A percentile compares a stretch with the other conserved stretches of the same genome.
Evolutionary conservation across 2,113 vertebrate species (phyloP).

Genomic region (Sinosuthora webbiana): DNA sequence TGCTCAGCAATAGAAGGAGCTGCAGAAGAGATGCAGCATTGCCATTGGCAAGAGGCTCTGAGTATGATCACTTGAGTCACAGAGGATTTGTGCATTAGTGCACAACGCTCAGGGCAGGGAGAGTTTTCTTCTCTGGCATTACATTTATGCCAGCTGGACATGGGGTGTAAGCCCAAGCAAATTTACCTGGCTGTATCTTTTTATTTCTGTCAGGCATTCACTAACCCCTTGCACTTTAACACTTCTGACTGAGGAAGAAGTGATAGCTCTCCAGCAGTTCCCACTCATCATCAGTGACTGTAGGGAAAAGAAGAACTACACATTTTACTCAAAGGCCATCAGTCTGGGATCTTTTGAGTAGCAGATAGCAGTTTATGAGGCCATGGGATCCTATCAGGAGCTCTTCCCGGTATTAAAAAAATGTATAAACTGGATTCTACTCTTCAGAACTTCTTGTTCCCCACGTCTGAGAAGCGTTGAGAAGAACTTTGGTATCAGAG

Average conservation of each 20-base stretch:
- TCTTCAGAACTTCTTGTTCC: background rate
- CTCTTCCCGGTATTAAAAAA: background rate
- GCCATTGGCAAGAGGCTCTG: constrained; percentile 20
- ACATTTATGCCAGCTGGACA: background rate
- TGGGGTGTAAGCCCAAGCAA: background rate
- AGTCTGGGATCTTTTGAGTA: background rate
- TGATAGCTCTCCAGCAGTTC: background rate
- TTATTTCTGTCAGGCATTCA: background rate
- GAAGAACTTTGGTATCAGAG: background rate
- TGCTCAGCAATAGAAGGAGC: background rate
- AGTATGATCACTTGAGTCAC: constrained; percentile 1
- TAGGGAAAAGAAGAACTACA: background rate
- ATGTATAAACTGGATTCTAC: background rate
- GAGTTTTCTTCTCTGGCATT: background rate
- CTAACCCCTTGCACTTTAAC: background rate
- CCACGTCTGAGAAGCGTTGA: background rate
- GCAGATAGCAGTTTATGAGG: background rate
- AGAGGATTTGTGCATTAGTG: constrained; percentile 7
- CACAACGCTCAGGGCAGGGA: background rate
- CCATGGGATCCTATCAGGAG: background rate
- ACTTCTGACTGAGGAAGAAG: background rate
- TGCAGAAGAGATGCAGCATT: background rate
- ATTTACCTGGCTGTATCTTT: background rate
- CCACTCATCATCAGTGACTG: background rate
- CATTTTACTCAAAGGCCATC: background rate